Evolutionary conservation across 2,797 vertebrate species (phyloP).

Genomic region (Streptopelia turtur): DNA sequence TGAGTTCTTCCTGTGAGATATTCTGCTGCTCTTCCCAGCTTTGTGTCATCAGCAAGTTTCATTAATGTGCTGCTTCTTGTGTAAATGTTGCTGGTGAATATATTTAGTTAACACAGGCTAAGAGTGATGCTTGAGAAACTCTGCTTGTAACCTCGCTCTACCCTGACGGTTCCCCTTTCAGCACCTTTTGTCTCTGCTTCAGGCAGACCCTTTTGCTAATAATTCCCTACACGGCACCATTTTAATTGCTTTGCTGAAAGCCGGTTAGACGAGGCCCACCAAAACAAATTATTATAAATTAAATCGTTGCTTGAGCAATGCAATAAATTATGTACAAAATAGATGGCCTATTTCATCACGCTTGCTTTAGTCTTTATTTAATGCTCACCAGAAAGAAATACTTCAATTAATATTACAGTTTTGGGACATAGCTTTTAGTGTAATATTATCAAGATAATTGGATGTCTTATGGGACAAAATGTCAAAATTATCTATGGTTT

Average conservation of each 20-base stretch:
- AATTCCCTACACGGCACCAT: neutral
- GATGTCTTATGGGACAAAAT: neutral
- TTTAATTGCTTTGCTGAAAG: slow-evolving; percentile 50
- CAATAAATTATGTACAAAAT: neutral
- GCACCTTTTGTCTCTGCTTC: slow-evolving; percentile 14
- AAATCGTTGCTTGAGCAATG: neutral
- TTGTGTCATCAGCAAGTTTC: slow-evolving; percentile 10
- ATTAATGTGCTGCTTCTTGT: neutral
- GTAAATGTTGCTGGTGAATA: neutral
- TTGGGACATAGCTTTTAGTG: neutral
- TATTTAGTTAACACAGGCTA: neutral
- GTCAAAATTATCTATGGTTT: neutral
- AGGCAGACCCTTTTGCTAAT: neutral
- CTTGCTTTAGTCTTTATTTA: neutral
- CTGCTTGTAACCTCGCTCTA: neutral
- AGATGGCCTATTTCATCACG: neutral
- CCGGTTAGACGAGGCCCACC: neutral
- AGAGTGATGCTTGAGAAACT: neutral
- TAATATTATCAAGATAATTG: neutral
- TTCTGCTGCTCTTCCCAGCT: slow-evolving; percentile 10
- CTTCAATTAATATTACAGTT: neutral
- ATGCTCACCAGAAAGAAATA: neutral
- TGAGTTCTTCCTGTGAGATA: slow-evolving; percentile 26
- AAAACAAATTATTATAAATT: neutral
- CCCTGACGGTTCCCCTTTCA: neutral